A percentile compares a stretch with the other conserved stretches of the same genome.
Evolutionary conservation across 1,140 invertebrate species (phyloP).

Genomic region (Drosophila aff.): DNA sequence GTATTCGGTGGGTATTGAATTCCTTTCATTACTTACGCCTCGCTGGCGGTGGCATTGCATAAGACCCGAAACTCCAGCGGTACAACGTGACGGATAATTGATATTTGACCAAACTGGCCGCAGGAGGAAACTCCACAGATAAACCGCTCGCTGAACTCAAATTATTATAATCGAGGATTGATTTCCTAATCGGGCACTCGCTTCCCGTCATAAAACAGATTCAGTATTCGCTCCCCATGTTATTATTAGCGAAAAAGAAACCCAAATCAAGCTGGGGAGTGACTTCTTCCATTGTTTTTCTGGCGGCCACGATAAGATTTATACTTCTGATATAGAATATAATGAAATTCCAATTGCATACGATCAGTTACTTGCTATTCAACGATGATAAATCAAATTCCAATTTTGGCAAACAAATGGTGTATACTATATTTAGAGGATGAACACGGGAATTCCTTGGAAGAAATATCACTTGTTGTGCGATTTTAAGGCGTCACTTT

Average conservation of each 20-base stretch:
- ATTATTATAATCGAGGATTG: conserved; percentile 20
- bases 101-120: conserved; percentile 44
- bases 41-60: conserved; percentile 48
- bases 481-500: conserved; percentile 28
- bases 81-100: conserved; percentile 66
- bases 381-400: conserved; percentile 34
- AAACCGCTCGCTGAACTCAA: neutral
- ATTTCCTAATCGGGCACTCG: conserved; percentile 31
- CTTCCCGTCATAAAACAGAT: conserved; percentile 23
- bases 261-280: neutral
- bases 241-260: neutral
- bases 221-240: neutral
- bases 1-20: conserved; percentile 27
- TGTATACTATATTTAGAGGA: conserved; percentile 36
- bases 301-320: conserved; percentile 25
- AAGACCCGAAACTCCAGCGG: conserved; percentile 9
- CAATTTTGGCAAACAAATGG: conserved; percentile 15
- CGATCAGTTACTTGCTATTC: conserved; percentile 36
- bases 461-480: conserved; percentile 29
- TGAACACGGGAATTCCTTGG: conserved; percentile 30
- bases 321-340: conserved; percentile 17
- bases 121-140: conserved; percentile 21
- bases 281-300: conserved; percentile 16
- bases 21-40: conserved; percentile 55
- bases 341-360: conserved; percentile 39